Evolutionary conservation across 2,888 invertebrate genomes (phyloP).

Genomic region (Drosophila glabriapex): DNA sequence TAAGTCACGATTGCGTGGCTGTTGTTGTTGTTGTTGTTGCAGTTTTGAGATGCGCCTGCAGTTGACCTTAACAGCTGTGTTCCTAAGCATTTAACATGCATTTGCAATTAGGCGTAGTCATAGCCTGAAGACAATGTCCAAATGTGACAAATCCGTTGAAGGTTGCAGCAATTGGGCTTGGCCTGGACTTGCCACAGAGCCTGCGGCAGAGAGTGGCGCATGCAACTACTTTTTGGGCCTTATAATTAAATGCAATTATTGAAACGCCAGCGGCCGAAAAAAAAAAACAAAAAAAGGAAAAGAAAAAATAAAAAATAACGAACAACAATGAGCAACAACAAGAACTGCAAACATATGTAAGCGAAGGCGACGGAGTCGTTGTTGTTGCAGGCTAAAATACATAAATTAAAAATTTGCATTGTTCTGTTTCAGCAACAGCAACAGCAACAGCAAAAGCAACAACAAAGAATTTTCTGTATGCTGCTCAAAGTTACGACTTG

Average conservation of each 20-base stretch:
- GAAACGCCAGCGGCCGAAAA: conserved; percentile 74
- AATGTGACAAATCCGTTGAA: conserved; percentile 72
- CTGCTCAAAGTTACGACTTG: conserved; percentile 76
- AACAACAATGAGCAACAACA: conserved; percentile 47
- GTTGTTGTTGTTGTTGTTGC: conserved; percentile 18
- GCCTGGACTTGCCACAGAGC: conserved; percentile 49
- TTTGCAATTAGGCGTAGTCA: conserved; percentile 68
- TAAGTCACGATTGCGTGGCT: conserved; percentile 57
- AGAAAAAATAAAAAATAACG: conserved; percentile 22
- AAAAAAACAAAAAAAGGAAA: conserved; percentile 16
- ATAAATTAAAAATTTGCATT: conserved; percentile 83
- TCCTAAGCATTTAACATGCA: conserved; percentile 63
- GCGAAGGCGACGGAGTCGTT: conserved; percentile 54
- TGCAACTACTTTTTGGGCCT: conserved; percentile 56
- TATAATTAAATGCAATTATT: conserved; percentile 84
- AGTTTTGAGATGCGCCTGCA: conserved; percentile 61
- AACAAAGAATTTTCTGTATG: conserved; percentile 55
- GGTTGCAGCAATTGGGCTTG: conserved; percentile 52
- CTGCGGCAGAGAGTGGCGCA: conserved; percentile 39
- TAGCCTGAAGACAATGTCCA: conserved; percentile 25
- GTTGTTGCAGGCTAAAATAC: conserved; percentile 75
- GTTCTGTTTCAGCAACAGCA: conserved; percentile 71
- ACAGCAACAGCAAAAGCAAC: conserved; percentile 33
- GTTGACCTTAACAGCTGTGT: conserved; percentile 65
- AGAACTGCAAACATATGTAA: conserved; percentile 68